Conservation (phyloP, 2,888 invertebrate species). For the Zaprionus obscuricornis region DNA sequence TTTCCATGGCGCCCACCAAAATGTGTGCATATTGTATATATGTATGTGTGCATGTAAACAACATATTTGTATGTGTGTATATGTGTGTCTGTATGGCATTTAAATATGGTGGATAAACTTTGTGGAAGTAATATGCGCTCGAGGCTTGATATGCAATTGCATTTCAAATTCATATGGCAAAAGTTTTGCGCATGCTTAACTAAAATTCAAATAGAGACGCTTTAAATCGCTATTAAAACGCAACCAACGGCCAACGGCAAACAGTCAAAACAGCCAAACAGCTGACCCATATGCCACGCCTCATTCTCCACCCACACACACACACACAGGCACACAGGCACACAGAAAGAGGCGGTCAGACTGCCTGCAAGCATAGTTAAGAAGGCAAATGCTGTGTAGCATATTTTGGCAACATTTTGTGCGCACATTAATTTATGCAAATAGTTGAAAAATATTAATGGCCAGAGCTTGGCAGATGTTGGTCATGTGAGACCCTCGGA, state of each 20-base stretch:
- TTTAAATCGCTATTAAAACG: constrained; percentile 67
- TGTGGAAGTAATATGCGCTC: constrained; percentile 40
- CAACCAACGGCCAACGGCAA: constrained; percentile 26
- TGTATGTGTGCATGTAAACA: too few relatives aligned
- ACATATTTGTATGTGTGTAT: too few relatives aligned
- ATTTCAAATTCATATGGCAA: constrained; percentile 59
- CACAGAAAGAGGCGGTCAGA: constrained; percentile 1
- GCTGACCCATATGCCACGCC: constrained; percentile 30
- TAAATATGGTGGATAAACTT: constrained; percentile 49
- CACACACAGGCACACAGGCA: constrained; percentile 39
- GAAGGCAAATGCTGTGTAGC: constrained; percentile 15
- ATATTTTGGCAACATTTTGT: constrained; percentile 71
- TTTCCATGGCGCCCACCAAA: constrained; percentile 12
- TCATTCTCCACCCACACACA: constrained; percentile 7
- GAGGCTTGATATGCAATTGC: constrained; percentile 59
- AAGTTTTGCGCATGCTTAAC: constrained; percentile 53
- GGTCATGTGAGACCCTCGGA: constrained; percentile 1
- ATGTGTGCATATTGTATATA: constrained; percentile 17
- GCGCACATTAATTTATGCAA: constrained; percentile 75
- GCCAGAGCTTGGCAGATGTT: constrained; percentile 55
- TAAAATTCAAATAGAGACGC: constrained; percentile 50
- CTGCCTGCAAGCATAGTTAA: constrained; percentile 12
- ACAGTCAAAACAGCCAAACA: constrained; percentile 10
- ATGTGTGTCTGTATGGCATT: constrained; percentile 37
- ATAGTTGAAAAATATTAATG: constrained; percentile 77